phyloP scores from a whole-genome alignment of 2,888 invertebrate species.

The Rhorus exstirpatorius region DNA sequence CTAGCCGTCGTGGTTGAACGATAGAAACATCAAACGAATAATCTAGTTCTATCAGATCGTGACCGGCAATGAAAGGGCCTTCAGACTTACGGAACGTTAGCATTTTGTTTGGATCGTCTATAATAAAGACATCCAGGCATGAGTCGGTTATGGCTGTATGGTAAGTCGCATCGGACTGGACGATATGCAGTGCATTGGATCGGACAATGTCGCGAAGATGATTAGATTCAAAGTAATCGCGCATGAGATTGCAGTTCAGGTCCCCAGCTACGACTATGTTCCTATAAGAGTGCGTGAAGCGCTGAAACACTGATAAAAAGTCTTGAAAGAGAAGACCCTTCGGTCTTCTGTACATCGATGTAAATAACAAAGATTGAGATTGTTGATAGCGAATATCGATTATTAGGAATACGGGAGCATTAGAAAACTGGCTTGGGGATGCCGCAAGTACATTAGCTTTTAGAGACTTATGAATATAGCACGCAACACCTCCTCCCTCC shows the following conservation, averaged over 20 bases:
- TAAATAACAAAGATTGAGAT: neutral
- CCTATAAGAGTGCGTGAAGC: neutral
- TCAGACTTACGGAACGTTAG: constrained; percentile 1
- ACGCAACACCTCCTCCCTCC: constrained; percentile 40
- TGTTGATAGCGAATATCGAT: neutral
- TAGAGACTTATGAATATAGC: constrained; percentile 49
- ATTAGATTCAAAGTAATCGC: neutral
- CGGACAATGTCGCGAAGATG: neutral
- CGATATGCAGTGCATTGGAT: neutral
- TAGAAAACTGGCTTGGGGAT: neutral
- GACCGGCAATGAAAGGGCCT: constrained; percentile 14
- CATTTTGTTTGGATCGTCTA: constrained; percentile 13
- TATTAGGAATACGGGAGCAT: neutral
- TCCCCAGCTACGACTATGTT: neutral
- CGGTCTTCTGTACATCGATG: neutral
- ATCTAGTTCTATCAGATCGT: neutral
- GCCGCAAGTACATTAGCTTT: constrained; percentile 10
- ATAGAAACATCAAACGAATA: neutral
- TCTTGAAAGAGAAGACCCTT: neutral
- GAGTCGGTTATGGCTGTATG: neutral
- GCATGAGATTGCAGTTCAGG: neutral
- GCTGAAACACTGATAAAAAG: neutral
- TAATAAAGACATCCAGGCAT: neutral
- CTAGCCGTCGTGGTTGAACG: neutral
- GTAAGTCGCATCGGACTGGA: neutral